Evolutionary conservation across 2,113 vertebrate species (phyloP).

Genomic region (Bombycilla garrulus): DNA sequence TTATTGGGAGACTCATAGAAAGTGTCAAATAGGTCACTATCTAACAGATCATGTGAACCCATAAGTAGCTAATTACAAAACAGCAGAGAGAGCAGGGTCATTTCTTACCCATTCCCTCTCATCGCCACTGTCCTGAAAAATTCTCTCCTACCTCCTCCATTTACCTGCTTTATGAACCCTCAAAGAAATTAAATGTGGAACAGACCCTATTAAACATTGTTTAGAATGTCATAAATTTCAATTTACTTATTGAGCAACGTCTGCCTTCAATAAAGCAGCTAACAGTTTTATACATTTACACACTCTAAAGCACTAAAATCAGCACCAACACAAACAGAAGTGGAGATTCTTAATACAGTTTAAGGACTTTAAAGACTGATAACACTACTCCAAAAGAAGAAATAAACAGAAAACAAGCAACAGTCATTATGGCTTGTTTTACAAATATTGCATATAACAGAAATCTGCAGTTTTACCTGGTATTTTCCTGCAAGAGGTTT

Average conservation of each 20-base stretch:
- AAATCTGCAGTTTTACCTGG: neutral
- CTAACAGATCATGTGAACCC: neutral
- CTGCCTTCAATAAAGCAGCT: neutral
- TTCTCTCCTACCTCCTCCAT: neutral
- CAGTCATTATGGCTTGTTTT: neutral
- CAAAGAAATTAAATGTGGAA: neutral
- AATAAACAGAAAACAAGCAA: neutral
- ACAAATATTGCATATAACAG: neutral
- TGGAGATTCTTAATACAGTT: neutral
- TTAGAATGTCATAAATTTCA: neutral
- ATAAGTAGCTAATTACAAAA: neutral
- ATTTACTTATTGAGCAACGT: neutral
- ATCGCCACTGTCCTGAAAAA: neutral
- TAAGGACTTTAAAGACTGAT: neutral
- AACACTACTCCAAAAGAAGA: neutral
- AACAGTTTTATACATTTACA: neutral
- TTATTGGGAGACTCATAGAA: neutral
- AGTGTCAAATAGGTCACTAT: neutral
- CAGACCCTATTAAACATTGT: neutral
- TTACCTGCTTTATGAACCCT: neutral
- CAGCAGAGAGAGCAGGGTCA: neutral
- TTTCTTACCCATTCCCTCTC: neutral
- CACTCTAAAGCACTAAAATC: neutral
- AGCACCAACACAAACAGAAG: neutral
- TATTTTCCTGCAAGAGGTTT: neutral